phyloP scores from a whole-genome alignment of 2,888 invertebrate species.

The Amiota mariae region DNA sequence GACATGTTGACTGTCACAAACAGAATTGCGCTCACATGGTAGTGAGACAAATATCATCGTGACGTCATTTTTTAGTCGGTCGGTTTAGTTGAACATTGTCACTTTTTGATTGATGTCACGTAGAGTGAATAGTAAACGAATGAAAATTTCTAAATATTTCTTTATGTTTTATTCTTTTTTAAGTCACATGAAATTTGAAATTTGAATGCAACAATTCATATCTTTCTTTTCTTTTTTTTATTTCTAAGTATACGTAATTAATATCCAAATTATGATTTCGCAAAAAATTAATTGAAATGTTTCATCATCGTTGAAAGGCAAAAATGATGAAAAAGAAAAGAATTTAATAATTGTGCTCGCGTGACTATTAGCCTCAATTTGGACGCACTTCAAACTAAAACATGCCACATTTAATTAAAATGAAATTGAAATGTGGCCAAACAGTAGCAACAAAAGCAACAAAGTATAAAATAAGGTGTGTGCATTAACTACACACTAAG shows the following conservation, averaged over 20 bases:
- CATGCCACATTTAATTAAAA: slow-evolving; percentile 40
- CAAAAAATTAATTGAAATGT: slow-evolving; percentile 41
- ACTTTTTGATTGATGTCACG: slow-evolving; percentile 16
- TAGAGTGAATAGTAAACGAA: neutral
- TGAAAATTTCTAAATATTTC: neutral
- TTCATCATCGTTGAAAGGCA: slow-evolving; percentile 1
- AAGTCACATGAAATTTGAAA: neutral
- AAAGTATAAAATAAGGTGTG: too few species aligned
- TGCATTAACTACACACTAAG: too few species aligned
- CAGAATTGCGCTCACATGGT: neutral
- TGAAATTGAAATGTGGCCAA: neutral
- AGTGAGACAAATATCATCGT: neutral
- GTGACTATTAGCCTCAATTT: slow-evolving; percentile 45
- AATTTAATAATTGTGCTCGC: slow-evolving; percentile 3
- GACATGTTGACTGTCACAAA: slow-evolving; percentile 24
- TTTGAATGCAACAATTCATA: neutral
- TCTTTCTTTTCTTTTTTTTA: neutral
- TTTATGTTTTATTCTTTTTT: neutral
- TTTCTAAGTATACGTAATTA: neutral
- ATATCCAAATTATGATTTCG: neutral
- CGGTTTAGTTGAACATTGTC: neutral
- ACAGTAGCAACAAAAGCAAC: neutral
- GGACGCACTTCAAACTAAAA: slow-evolving; percentile 36
- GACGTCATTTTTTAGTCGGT: neutral
- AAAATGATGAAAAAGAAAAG: slow-evolving; percentile 29